phyloP scores from a whole-genome alignment of 2,797 vertebrate species.

The Picus viridis region DNA sequence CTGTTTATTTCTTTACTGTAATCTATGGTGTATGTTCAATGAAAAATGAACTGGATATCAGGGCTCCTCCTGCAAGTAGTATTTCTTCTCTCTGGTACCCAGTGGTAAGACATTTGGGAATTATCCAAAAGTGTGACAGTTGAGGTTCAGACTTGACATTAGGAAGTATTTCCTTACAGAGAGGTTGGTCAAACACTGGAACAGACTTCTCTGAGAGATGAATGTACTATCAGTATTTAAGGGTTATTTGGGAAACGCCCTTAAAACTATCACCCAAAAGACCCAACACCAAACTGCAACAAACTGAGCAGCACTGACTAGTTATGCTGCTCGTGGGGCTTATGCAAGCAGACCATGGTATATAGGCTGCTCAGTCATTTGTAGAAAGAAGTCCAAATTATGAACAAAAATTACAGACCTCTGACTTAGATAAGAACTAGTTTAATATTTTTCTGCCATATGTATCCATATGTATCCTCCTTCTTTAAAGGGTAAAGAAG shows the following conservation, averaged over 20 bases:
- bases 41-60: background rate
- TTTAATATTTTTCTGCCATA: background rate
- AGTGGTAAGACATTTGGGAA: rapidly evolving
- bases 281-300: background rate
- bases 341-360: rapidly evolving
- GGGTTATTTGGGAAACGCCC: background rate
- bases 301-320: background rate
- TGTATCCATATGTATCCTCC: background rate
- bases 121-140: background rate
- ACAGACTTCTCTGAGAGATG: background rate
- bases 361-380: background rate
- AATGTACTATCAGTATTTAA: background rate
- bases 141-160: background rate
- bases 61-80: background rate
- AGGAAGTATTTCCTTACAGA: background rate
- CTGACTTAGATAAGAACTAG: background rate
- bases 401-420: background rate
- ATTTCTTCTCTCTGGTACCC: background rate
- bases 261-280: background rate
- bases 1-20: background rate
- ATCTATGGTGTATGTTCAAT: background rate
- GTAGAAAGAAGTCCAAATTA: background rate
- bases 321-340: background rate
- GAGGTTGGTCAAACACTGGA: background rate
- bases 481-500: slow-evolving; percentile 26